A percentile compares a stretch with the other conserved stretches of the same genome.
phyloP scores from a whole-genome alignment of 2,113 vertebrate genomes.

The Heptranchias perlo region DNA sequence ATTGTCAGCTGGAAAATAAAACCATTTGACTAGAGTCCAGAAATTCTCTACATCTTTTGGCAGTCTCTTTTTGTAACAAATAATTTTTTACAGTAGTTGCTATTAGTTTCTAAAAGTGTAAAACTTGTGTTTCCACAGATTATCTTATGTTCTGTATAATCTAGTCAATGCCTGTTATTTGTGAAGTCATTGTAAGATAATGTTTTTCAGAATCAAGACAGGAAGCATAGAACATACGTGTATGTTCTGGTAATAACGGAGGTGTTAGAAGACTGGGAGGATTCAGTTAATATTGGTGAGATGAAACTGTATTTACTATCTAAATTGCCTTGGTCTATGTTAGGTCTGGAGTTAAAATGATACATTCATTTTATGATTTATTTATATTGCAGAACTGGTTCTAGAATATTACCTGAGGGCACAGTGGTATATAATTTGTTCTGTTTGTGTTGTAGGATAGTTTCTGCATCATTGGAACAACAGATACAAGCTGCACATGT shows the following conservation, averaged over 20 bases:
- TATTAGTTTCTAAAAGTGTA: neutral
- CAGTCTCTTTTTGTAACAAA: neutral
- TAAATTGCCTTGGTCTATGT: neutral
- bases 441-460: neutral
- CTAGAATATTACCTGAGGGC: neutral
- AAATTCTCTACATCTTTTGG: neutral
- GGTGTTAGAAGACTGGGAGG: constrained; percentile 96
- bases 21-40: neutral
- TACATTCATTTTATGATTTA: neutral
- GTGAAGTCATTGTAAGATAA: neutral
- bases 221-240: constrained; percentile 95
- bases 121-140: neutral
- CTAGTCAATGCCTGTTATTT: neutral
- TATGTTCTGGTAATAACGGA: constrained; percentile 94
- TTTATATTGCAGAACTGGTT: neutral
- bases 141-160: neutral
- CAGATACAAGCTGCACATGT: neutral
- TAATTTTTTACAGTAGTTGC: neutral
- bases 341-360: neutral
- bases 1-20: neutral
- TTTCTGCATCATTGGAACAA: neutral
- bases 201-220: constrained; percentile 77
- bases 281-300: constrained; percentile 95
- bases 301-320: neutral
- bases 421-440: neutral